phyloP scores from a whole-genome alignment of 2,797 vertebrate genomes.

The Mycteria americana region DNA sequence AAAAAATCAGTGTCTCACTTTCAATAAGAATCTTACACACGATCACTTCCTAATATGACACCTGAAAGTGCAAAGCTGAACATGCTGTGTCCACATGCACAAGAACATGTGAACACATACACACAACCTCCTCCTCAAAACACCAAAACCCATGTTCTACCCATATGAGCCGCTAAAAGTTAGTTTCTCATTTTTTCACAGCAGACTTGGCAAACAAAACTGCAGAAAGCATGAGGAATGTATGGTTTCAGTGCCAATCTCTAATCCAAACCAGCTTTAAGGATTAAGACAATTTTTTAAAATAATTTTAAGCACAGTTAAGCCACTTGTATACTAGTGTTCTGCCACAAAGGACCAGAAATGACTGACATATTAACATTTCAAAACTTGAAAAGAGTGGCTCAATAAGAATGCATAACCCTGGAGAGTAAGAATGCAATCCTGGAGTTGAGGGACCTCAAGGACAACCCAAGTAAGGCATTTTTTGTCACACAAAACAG shows the following conservation, averaged over 20 bases:
- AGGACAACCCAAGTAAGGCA: neutral
- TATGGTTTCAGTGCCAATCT: neutral
- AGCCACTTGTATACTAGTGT: neutral
- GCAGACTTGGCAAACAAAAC: neutral
- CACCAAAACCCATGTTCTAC: fast-evolving
- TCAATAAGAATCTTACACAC: neutral
- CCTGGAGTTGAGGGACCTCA: neutral
- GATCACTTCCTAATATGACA: neutral
- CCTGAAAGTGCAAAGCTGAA: neutral
- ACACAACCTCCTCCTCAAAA: neutral
- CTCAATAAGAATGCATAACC: neutral
- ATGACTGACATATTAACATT: neutral
- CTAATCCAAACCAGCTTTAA: neutral
- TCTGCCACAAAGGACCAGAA: neutral
- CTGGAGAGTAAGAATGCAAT: neutral
- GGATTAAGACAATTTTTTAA: neutral
- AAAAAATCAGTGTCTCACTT: neutral
- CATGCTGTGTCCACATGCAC: neutral
- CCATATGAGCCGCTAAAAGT: neutral
- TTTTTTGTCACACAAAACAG: neutral
- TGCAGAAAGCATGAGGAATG: neutral
- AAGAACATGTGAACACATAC: neutral
- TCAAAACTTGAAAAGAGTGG: neutral
- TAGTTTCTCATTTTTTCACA: neutral
- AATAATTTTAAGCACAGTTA: neutral